Evolutionary conservation across 2,888 invertebrate genomes (phyloP).

Genomic region (Proisotoma minuta): DNA sequence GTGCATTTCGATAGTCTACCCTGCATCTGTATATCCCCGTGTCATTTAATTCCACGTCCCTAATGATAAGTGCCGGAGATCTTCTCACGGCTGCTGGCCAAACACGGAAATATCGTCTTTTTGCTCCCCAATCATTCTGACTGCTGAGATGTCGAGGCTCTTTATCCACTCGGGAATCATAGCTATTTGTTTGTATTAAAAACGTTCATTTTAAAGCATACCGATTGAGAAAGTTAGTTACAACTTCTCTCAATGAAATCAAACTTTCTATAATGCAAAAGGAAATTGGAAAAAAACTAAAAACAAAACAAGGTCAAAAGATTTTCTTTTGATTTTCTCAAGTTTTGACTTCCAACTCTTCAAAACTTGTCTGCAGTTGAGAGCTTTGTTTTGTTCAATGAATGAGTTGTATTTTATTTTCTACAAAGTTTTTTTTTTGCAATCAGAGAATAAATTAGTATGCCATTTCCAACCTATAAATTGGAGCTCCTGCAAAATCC

Average conservation of each 20-base stretch:
- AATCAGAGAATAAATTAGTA: too few relatives aligned
- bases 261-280: neutral
- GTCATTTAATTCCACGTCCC: conserved; percentile 36
- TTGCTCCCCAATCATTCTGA: conserved; percentile 45
- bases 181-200: conserved; percentile 25
- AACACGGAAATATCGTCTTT: conserved; percentile 45
- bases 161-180: conserved; percentile 44
- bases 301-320: too few relatives aligned
- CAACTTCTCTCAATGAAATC: neutral
- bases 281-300: neutral
- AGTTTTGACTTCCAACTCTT: too few relatives aligned
- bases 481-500: conserved; percentile 74
- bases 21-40: conserved; percentile 76
- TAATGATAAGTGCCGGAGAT: conserved; percentile 45
- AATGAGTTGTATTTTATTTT: too few relatives aligned
- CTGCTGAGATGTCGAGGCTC: conserved; percentile 45
- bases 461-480: too few relatives aligned
- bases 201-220: neutral
- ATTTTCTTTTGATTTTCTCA: too few relatives aligned
- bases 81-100: conserved; percentile 40
- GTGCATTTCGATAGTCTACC: conserved; percentile 82
- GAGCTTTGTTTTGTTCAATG: too few relatives aligned
- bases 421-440: too few relatives aligned
- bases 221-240: neutral
- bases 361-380: too few relatives aligned